phyloP scores from a whole-genome alignment of 2,888 invertebrate species.

The Tenthredo mesomela region DNA sequence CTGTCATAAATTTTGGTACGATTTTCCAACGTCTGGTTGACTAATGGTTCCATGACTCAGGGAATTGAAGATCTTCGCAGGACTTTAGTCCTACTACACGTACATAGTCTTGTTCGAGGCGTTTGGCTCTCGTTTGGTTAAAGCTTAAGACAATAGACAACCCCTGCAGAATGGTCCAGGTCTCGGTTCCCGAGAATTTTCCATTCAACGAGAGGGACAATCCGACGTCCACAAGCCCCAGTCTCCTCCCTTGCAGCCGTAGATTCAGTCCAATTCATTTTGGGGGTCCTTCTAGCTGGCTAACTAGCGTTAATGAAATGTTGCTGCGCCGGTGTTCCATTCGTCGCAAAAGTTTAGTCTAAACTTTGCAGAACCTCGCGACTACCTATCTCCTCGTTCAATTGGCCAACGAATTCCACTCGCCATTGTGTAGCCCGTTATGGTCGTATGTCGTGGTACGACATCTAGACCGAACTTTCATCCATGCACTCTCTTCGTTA shows the following conservation, averaged over 20 bases:
- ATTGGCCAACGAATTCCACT: conserved; percentile 8
- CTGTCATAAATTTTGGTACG: not conserved
- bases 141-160: conserved; percentile 33
- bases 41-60: conserved; percentile 11
- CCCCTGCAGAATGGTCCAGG: conserved; percentile 9
- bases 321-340: conserved; percentile 30
- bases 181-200: conserved; percentile 31
- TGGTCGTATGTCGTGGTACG: not conserved
- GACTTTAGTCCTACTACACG: not conserved
- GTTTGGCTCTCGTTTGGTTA: conserved; percentile 24
- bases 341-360: not conserved
- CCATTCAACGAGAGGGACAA: conserved; percentile 45
- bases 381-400: not conserved
- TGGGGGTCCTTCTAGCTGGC: conserved; percentile 42
- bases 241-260: conserved; percentile 16
- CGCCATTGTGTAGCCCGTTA: not conserved
- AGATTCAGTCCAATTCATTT: conserved; percentile 39
- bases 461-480: not conserved
- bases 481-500: not conserved
- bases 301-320: conserved; percentile 50
- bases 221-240: conserved; percentile 27
- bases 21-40: not conserved
- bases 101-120: not conserved
- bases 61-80: not conserved
- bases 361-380: not conserved